phyloP scores from a whole-genome alignment of 2,797 vertebrate species.

The Pseudomugil tenellus region DNA sequence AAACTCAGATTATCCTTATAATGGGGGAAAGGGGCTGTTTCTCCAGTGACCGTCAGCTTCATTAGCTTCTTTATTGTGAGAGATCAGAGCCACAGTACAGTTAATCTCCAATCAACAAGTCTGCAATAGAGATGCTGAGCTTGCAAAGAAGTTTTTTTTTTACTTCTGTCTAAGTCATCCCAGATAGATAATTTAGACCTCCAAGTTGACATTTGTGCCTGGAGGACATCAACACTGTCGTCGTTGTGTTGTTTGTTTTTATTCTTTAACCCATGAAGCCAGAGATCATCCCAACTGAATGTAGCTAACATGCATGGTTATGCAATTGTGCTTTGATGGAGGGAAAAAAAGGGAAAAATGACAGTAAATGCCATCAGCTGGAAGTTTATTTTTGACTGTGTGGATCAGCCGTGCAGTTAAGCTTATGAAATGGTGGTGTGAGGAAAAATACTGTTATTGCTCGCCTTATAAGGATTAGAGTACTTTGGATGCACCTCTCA shows the following conservation, averaged over 20 bases:
- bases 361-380: neutral
- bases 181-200: neutral
- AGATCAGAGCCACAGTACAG: constrained; percentile 32
- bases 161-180: neutral
- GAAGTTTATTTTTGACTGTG: constrained; percentile 4
- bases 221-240: neutral
- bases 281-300: constrained; percentile 21
- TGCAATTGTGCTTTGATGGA: constrained; percentile 38
- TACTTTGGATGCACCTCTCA: neutral
- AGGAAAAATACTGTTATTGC: neutral
- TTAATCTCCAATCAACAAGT: constrained; percentile 57
- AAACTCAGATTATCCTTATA: constrained; percentile 50
- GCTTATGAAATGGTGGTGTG: neutral
- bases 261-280: constrained; percentile 24
- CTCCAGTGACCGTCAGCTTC: constrained; percentile 15
- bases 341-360: neutral
- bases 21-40: constrained; percentile 40
- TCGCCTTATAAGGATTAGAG: neutral
- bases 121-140: constrained; percentile 24
- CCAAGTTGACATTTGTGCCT: neutral
- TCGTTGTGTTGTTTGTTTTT: constrained; percentile 21
- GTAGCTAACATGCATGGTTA: constrained; percentile 40
- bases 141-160: constrained; percentile 21
- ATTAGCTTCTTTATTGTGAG: constrained; percentile 44
- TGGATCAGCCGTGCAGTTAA: constrained; percentile 4